Evolutionary conservation across 1,140 invertebrate species (phyloP), one percentile per base, ranked within the genome.

Genomic region (Pentalonia nigronervosa): DNA sequence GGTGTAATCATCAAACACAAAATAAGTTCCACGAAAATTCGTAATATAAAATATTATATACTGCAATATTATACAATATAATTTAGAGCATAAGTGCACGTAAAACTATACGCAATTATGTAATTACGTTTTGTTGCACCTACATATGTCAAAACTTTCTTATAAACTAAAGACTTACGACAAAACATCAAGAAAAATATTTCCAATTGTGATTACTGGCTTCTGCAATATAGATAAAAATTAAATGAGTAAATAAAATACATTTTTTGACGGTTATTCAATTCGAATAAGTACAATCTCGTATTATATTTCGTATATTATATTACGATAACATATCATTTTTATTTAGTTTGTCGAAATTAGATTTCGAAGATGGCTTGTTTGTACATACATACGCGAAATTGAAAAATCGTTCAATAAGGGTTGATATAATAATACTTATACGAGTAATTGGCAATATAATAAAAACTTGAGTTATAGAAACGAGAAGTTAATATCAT

Each of bases 71-170:
- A 67, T 14, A 30, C n/a, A 67, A n/a, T n/a, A n/a, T 67, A n/a
- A 14, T 67, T 67, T 67, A 67, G 14, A 67, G 60, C 60, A n/a
- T 67, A 67, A 11, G 14, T 67, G 14, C 60, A n/a, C n/a, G 30
- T 67, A 67, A 67, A 67, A 67, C 60, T 67, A 67, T 67, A 67
- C 60, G 60, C 60, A n/a, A 67, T n/a, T n/a, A n/a, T 67, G 60
- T 67, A n/a, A 67, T 67, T n/a, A 67, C 60, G n/a, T 67, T 67
- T 67, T n/a, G 60, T 67, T 67, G 60, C 30, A 67, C 60, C 60
- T 7, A n/a, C n/a, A n/a, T n/a, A 67, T 67, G 14, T 67, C 60
- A 67, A n/a, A 67, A 67, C 30, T 30, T n/a, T 67, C 60, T 11
- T 6, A n/a, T 67, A 67, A 67, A n/a, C 30, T n/a, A 67, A 67